phyloP scores from a whole-genome alignment of 2,797 vertebrate genomes.

The Saxicola maurus region DNA sequence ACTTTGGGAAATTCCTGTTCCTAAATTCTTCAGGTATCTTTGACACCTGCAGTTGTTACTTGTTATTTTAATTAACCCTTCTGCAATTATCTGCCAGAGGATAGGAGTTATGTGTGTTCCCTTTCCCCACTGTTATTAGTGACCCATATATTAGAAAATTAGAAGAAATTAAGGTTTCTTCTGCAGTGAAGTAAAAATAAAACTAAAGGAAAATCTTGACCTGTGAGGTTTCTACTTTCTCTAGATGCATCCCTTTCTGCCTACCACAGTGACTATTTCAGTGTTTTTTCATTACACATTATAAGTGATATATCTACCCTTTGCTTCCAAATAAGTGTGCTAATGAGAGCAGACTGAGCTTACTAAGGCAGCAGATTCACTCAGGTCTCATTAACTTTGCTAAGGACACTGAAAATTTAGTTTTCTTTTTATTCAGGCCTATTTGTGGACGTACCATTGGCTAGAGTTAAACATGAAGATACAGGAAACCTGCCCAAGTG shows the following conservation, averaged over 20 bases:
- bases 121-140: not conserved
- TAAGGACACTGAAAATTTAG: not conserved
- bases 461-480: not conserved
- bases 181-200: not conserved
- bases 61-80: not conserved
- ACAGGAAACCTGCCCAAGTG: not conserved
- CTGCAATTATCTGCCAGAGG: not conserved
- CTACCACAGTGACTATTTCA: not conserved
- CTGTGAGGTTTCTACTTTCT: not conserved
- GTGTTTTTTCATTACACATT: not conserved
- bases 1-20: not conserved
- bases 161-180: not conserved
- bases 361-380: not conserved
- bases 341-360: not conserved
- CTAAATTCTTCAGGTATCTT: not conserved
- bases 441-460: not conserved
- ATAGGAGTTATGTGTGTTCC: not conserved
- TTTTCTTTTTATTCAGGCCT: not conserved
- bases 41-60: not conserved
- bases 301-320: not conserved
- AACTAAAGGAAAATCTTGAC: not conserved
- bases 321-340: not conserved
- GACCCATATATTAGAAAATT: not conserved
- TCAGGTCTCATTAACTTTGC: slow-evolving; percentile 23
- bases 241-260: not conserved